Conservation (phyloP, 2,113 vertebrate genomes). For the Camelus dromedarius region DNA sequence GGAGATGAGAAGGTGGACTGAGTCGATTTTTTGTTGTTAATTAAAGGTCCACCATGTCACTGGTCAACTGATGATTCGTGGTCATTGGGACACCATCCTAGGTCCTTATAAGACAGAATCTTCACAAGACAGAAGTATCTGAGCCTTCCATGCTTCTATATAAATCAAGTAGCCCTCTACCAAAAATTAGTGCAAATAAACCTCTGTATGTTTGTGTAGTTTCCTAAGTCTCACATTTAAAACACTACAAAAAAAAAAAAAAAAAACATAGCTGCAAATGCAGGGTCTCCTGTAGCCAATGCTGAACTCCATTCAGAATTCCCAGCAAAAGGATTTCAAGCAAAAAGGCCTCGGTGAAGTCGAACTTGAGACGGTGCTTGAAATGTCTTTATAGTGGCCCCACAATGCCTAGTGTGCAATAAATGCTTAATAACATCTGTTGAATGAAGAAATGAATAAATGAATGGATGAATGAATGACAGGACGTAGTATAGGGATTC, state of each 20-base stretch:
- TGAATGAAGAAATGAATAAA: slow-evolving; percentile 23
- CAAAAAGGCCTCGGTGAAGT: not conserved
- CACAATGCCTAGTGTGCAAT: not conserved
- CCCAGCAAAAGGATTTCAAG: not conserved
- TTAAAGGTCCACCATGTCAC: not conserved
- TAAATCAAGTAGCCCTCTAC: not conserved
- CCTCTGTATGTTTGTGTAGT: not conserved
- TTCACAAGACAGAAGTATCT: not conserved
- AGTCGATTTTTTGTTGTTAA: not conserved
- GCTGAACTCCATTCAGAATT: not conserved
- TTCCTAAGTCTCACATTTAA: not conserved
- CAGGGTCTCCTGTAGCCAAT: not conserved
- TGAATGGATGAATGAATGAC: not conserved
- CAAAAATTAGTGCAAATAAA: not conserved
- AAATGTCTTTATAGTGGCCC: not conserved
- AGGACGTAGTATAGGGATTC: not conserved
- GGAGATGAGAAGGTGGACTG: not conserved
- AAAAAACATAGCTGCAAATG: not conserved
- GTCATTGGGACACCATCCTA: not conserved
- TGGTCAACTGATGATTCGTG: not conserved
- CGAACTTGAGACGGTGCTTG: not conserved
- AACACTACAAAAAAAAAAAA: not conserved
- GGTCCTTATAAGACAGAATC: not conserved
- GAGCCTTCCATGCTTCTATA: not conserved
- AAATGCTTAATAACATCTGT: not conserved